Evolutionary conservation across 2,113 vertebrate species (phyloP), one percentile per base, ranked within the genome.

Genomic region (Erinaceus europaeus): DNA sequence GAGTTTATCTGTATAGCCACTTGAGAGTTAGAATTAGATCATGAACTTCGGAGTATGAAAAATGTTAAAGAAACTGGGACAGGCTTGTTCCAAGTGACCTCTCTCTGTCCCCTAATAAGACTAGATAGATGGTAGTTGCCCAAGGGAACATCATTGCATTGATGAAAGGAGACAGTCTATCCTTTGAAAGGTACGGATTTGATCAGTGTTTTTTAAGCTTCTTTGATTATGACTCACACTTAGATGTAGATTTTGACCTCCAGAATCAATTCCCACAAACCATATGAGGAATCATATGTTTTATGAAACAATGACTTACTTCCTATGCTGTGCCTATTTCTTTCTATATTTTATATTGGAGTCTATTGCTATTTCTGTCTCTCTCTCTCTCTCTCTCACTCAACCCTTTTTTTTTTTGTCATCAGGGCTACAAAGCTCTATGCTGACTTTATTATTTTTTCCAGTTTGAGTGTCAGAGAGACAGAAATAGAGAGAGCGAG

Each of bases 21-120:
- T 74, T 79, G 34, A 89, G 36, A 84, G 64, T 90, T 90, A 69
- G 71, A 89, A 84, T 80, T 89, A 88, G 71, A 72, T 21, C 25
- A 27, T 81, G n/a, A 42, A 46, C 57, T 82, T 92, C 48, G 53
- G 23, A 77, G 32, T 74, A 67, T 48, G 50, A n/a, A 72, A 76
- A 69, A n/a, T 89, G 10, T 82, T 86, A 62, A 53, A 40, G 6
- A 84, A 83, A 65, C 36, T 38, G 38, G 68, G 55, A 84, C 53
- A 74, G n/a, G 10, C 88, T 62, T 80, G 57, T 74, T 68, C 32
- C 48, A 59, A 77, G 46, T 0, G 48, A 77, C 44, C 14, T 90
- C 62, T 82, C 44, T 77, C 67, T 73, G 48, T 84, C 64, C 86
- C 65, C 57, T 52, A 9, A 77, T 9, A 83, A 14, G n/a, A 78